Evolutionary conservation across 2,797 vertebrate genomes (phyloP).

Genomic region (Scleropages formosus): DNA sequence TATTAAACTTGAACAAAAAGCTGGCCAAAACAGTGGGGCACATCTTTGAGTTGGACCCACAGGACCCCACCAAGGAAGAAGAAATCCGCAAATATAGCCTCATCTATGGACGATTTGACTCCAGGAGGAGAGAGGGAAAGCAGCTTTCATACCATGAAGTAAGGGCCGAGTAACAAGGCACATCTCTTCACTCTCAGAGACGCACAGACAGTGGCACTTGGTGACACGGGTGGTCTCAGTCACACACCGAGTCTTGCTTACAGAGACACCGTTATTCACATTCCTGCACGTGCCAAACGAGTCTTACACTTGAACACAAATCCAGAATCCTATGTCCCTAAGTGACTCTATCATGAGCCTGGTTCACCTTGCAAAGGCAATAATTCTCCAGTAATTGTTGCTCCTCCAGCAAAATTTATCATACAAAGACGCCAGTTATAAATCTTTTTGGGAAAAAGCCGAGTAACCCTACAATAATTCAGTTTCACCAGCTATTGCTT

Average conservation of each 20-base stretch:
- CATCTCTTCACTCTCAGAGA: not conserved
- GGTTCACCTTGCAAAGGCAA: too few species aligned
- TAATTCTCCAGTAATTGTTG: too few species aligned
- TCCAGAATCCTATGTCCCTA: not conserved
- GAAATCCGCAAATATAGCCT: slow-evolving; percentile 93
- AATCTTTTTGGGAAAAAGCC: too few species aligned
- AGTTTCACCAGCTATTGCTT: too few species aligned
- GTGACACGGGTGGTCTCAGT: too few species aligned
- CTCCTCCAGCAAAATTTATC: too few species aligned
- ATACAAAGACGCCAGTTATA: too few species aligned
- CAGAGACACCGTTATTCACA: not conserved
- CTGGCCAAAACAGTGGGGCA: slow-evolving; percentile 89
- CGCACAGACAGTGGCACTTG: not conserved
- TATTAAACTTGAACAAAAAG: slow-evolving; percentile 93
- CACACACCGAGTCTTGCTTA: too few species aligned
- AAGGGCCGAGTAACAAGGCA: slow-evolving; percentile 43
- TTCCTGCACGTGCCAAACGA: not conserved
- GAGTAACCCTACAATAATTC: too few species aligned
- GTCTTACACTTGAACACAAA: not conserved
- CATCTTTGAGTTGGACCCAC: slow-evolving; percentile 88
- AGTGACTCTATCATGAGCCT: too few species aligned
- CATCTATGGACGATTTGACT: slow-evolving; percentile 92
- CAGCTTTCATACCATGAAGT: slow-evolving; percentile 95
- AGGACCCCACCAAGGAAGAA: slow-evolving; percentile 83
- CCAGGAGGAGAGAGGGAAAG: slow-evolving; percentile 91